These are phyloP conservation scores for Cladopsammia gracilis DNA, from an alignment of 64 coral and sea anemone species.

Conservation along the genomic window DNA sequence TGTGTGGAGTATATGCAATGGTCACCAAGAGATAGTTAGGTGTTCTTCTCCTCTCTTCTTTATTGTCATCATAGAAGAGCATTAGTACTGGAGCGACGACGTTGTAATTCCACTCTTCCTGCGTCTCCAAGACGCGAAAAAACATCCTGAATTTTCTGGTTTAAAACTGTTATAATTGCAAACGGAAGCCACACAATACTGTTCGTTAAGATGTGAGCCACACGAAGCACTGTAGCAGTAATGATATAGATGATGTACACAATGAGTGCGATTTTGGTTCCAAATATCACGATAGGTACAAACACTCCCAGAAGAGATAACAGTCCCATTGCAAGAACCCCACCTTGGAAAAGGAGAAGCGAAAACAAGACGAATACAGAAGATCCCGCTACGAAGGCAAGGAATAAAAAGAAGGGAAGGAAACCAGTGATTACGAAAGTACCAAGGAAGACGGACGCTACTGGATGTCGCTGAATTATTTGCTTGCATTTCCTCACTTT, in stretches of 20 bases:
- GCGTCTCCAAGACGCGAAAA: slow-evolving; percentile 16
- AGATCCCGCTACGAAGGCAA: slow-evolving; percentile 36
- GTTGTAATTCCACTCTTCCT: slow-evolving; percentile 8
- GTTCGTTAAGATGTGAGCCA: background rate
- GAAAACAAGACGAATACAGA: slow-evolving; percentile 38
- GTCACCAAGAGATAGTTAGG: too few relatives aligned
- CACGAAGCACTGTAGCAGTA: background rate
- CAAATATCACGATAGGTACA: slow-evolving; percentile 46
- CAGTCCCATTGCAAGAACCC: slow-evolving; percentile 19
- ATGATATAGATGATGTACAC: slow-evolving; percentile 24
- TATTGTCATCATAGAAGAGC: background rate
- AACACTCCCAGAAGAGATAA: slow-evolving; percentile 27
- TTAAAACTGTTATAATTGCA: background rate
- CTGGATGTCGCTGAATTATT: slow-evolving; percentile 12
- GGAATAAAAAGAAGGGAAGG: slow-evolving; percentile 46
- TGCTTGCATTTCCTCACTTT: slow-evolving; percentile 34
- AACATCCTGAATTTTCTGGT: slow-evolving; percentile 5
- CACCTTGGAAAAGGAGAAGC: slow-evolving; percentile 33
- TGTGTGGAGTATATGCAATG: too few relatives aligned
- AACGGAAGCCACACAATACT: background rate
- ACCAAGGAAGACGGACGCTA: slow-evolving; percentile 22
- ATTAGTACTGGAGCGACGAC: background rate
- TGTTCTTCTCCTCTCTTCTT: too few relatives aligned
- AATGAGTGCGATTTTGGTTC: slow-evolving; percentile 25
- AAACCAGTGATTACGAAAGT: slow-evolving; percentile 39